Evolutionary conservation across 2,888 invertebrate species (phyloP).

Genomic region (Leucophenga maculata): DNA sequence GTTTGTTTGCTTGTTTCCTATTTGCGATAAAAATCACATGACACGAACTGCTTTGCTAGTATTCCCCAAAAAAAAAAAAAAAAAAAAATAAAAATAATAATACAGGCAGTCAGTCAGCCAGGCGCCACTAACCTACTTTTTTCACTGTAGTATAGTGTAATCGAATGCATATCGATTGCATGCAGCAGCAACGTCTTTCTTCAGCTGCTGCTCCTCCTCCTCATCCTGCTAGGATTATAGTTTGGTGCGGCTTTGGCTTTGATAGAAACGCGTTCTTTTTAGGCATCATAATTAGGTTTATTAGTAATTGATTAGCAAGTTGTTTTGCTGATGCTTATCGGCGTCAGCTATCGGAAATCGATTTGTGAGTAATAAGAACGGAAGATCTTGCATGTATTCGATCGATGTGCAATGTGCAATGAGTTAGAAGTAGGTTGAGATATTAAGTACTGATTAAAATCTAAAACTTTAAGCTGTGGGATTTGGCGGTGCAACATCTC

Average conservation of each 20-base stretch:
- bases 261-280: no score
- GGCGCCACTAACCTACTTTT: slow-evolving; percentile 62
- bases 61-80: neutral
- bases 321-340: neutral
- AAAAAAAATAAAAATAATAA: neutral
- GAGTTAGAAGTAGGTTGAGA: neutral
- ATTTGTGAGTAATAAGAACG: no score
- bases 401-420: neutral
- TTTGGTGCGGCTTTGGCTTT: neutral
- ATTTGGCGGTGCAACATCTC: no score
- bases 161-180: neutral
- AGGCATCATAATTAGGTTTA: slow-evolving; percentile 8
- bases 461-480: neutral
- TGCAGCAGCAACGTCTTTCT: neutral
- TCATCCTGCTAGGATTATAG: neutral
- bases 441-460: neutral
- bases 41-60: slow-evolving; percentile 58
- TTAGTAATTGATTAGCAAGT: slow-evolving; percentile 11
- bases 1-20: slow-evolving; percentile 59
- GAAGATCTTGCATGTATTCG: no score
- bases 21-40: slow-evolving; percentile 64
- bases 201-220: neutral
- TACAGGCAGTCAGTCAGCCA: slow-evolving; percentile 32
- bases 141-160: slow-evolving; percentile 34
- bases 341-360: neutral